phyloP scores from a whole-genome alignment of 1,140 invertebrate genomes.

The Catajapyx aquilonaris region DNA sequence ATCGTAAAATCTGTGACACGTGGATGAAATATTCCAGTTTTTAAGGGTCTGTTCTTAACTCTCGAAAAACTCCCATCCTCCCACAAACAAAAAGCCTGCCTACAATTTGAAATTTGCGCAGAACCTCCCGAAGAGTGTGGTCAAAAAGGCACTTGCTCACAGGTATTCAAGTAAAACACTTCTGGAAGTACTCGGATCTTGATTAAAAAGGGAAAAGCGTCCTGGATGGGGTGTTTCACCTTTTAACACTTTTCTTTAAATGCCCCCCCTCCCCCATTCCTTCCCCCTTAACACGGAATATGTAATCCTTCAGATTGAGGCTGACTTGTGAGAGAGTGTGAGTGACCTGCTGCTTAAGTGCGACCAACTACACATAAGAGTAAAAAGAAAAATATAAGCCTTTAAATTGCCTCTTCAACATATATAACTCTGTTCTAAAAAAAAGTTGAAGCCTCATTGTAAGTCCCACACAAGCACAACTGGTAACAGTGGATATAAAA shows the following conservation, averaged over 20 bases:
- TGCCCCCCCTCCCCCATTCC: background rate
- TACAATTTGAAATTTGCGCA: background rate
- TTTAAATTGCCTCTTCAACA: background rate
- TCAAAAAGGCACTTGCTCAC: background rate
- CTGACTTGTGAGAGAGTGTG: constrained; percentile 5
- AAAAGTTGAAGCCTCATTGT: background rate
- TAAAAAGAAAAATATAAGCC: background rate
- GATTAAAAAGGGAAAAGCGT: background rate
- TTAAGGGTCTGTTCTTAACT: too few species aligned
- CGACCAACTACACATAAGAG: background rate
- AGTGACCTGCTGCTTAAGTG: too few species aligned
- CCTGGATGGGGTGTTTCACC: background rate
- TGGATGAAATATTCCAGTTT: too few species aligned
- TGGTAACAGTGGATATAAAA: background rate
- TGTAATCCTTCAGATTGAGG: background rate
- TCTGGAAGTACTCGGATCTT: background rate
- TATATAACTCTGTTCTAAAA: background rate
- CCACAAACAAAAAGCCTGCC: background rate
- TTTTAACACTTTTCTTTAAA: background rate
- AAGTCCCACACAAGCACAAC: background rate
- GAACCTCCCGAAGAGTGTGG: background rate
- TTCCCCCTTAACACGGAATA: background rate
- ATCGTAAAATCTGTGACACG: too few species aligned
- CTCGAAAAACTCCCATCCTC: background rate
- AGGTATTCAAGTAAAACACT: background rate